Evolutionary conservation across 1,140 invertebrate genomes (phyloP).

Genomic region (Drosophila mayri): DNA sequence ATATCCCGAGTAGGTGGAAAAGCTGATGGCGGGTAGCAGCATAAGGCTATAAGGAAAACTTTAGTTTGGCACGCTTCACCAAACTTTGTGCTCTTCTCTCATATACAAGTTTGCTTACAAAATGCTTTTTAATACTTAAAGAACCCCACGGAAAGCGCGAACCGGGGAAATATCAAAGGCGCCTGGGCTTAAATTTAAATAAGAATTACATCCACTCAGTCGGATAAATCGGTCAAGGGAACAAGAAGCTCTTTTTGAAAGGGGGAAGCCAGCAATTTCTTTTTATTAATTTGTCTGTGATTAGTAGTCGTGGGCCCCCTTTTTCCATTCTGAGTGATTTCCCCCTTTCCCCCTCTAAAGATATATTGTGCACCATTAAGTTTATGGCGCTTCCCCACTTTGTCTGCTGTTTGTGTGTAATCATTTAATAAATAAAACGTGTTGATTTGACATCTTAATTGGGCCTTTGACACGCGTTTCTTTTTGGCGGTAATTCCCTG

Average conservation of each 20-base stretch:
- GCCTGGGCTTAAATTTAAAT: constrained; percentile 35
- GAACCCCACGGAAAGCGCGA: constrained; percentile 19
- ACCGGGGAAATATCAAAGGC: neutral
- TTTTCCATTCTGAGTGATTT: neutral
- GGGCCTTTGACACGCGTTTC: constrained; percentile 63
- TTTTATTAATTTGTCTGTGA: constrained; percentile 65
- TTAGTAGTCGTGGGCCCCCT: constrained; percentile 31
- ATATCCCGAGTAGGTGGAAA: constrained; percentile 7
- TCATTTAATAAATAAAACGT: constrained; percentile 77
- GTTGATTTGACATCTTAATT: constrained; percentile 82
- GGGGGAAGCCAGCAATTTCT: constrained; percentile 20
- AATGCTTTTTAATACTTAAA: constrained; percentile 55
- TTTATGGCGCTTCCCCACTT: constrained; percentile 48
- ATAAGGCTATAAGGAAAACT: constrained; percentile 37
- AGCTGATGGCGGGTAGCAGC: neutral
- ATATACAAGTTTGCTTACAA: constrained; percentile 34
- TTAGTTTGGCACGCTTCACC: constrained; percentile 52
- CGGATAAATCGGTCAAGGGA: constrained; percentile 50
- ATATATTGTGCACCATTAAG: constrained; percentile 36
- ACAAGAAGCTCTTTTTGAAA: neutral
- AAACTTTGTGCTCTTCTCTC: constrained; percentile 40
- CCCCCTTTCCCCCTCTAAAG: neutral
- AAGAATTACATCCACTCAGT: constrained; percentile 48
- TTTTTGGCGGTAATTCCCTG: constrained; percentile 13
- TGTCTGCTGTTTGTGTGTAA: constrained; percentile 51